Evolutionary conservation across 1,140 invertebrate genomes (phyloP).

Genomic region (Harpegnathos saltator): DNA sequence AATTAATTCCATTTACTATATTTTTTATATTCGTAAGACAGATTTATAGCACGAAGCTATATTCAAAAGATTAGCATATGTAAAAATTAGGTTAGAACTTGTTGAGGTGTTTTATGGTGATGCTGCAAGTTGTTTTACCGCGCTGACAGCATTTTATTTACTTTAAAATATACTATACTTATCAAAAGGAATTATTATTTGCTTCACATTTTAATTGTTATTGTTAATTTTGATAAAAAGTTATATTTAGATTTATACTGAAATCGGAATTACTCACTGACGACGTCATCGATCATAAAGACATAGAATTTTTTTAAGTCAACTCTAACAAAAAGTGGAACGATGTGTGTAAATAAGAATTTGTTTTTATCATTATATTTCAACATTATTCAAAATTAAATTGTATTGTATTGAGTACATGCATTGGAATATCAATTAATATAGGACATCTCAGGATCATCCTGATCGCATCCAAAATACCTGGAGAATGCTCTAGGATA

Average conservation of each 20-base stretch:
- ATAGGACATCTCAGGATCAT: no score
- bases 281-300: not conserved
- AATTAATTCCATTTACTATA: not conserved
- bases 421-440: not conserved
- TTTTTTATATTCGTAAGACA: not conserved
- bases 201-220: not conserved
- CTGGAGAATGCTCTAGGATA: no score
- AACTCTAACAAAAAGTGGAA: not conserved
- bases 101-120: not conserved
- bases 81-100: conserved; percentile 33
- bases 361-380: not conserved
- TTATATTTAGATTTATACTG: not conserved
- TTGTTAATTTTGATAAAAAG: not conserved
- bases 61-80: not conserved
- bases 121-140: not conserved
- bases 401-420: not conserved
- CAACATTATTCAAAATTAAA: not conserved
- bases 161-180: not conserved
- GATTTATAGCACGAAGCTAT: no score
- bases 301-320: not conserved
- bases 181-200: not conserved
- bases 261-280: not conserved
- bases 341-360: not conserved
- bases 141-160: not conserved
- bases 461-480: no score